Evolutionary conservation across 2,888 invertebrate species (phyloP).

Genomic region (Blastobasis lacticolella): DNA sequence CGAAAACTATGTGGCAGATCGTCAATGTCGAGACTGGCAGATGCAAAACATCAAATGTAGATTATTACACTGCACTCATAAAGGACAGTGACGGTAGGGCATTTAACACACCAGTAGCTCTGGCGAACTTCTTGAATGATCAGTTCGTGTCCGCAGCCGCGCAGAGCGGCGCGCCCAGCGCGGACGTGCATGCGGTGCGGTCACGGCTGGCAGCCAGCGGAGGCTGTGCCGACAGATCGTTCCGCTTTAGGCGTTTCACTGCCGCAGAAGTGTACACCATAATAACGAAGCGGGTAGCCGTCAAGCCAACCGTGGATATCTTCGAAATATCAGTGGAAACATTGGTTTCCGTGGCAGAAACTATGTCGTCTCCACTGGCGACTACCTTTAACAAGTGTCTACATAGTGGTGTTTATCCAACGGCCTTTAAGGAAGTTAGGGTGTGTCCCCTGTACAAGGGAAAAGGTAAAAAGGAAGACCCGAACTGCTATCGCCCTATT

Average conservation of each 20-base stretch:
- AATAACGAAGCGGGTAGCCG: background rate
- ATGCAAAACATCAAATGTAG: background rate
- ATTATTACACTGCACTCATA: background rate
- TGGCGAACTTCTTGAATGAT: conserved; percentile 1
- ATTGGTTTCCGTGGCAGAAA: no score
- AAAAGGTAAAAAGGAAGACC: conserved; percentile 1
- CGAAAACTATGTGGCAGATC: background rate
- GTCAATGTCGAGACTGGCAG: background rate
- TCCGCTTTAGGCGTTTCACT: background rate
- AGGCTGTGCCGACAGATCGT: background rate
- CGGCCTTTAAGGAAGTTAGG: background rate
- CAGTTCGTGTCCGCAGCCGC: conserved; percentile 1
- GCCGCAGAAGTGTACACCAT: background rate
- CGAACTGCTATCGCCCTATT: conserved; percentile 1
- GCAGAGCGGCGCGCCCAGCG: no score
- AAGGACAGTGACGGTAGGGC: background rate
- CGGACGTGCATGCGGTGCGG: background rate
- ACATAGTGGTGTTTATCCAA: background rate
- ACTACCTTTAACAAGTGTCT: background rate
- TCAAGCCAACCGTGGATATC: background rate
- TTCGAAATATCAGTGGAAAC: background rate
- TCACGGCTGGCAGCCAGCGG: background rate
- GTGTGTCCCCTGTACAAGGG: conserved; percentile 3
- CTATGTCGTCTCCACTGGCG: no score
- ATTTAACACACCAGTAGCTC: background rate